Percentiles rank a stretch among this genome's conserved stretches.
phyloP scores from a whole-genome alignment of 2,113 vertebrate species.

The Smithornis capensis region DNA sequence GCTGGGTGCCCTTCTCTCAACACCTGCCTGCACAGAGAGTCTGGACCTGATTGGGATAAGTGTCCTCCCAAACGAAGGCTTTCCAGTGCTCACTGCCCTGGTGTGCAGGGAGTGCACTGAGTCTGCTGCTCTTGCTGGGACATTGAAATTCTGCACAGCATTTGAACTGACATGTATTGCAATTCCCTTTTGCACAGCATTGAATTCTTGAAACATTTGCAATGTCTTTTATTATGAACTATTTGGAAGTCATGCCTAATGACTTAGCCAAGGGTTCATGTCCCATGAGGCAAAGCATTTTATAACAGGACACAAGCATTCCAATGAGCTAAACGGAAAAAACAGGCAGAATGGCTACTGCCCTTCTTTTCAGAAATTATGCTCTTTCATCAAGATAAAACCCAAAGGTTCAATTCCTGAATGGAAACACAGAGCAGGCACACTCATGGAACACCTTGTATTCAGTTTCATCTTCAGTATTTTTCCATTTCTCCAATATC shows the following conservation, averaged over 20 bases:
- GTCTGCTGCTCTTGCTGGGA: neutral
- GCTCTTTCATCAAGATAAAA: neutral
- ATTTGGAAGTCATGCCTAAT: neutral
- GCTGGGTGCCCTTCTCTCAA: neutral
- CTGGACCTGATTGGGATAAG: neutral
- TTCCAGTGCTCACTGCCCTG: neutral
- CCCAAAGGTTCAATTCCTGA: neutral
- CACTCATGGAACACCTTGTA: neutral
- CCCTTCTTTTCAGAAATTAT: neutral
- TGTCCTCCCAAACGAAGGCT: neutral
- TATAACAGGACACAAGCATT: neutral
- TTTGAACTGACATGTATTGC: neutral
- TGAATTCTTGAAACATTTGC: neutral
- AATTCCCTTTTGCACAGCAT: neutral
- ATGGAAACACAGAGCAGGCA: neutral
- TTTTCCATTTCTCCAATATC: neutral
- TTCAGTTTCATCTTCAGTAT: neutral
- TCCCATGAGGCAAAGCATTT: neutral
- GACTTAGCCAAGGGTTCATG: neutral
- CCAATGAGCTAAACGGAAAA: neutral
- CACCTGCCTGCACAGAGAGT: neutral
- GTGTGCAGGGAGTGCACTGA: accelerated
- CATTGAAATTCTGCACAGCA: neutral
- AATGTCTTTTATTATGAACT: neutral
- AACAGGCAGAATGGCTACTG: neutral